phyloP scores from a whole-genome alignment of 2,888 invertebrate species.

The Drosophila emarginata region DNA sequence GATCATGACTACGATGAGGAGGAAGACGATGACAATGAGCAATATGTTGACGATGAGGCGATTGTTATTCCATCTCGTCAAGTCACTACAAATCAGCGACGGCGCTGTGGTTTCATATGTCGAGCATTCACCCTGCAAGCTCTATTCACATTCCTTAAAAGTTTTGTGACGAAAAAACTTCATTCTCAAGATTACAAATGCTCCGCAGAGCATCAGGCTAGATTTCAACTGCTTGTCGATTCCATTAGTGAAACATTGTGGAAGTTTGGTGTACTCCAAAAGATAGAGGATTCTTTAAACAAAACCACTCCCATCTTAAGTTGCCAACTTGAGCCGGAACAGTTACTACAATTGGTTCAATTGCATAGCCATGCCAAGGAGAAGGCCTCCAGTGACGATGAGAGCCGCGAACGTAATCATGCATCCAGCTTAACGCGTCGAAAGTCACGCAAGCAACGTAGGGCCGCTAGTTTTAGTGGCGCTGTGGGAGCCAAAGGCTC shows the following conservation, averaged over 20 bases:
- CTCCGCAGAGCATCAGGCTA: slow-evolving; percentile 63
- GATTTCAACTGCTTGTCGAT: slow-evolving; percentile 75
- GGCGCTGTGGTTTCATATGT: slow-evolving; percentile 77
- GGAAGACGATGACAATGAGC: slow-evolving; percentile 57
- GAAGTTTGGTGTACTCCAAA: slow-evolving; percentile 79
- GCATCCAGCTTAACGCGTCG: slow-evolving; percentile 73
- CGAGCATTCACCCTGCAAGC: slow-evolving; percentile 63
- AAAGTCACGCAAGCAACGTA: slow-evolving; percentile 72
- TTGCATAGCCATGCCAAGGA: slow-evolving; percentile 71
- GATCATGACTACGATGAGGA: slow-evolving; percentile 44
- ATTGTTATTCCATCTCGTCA: slow-evolving; percentile 38
- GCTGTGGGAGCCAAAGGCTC: slow-evolving; percentile 27
- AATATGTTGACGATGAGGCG: slow-evolving; percentile 61
- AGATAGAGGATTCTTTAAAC: slow-evolving; percentile 68
- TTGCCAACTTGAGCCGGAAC: slow-evolving; percentile 73
- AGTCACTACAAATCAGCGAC: slow-evolving; percentile 18
- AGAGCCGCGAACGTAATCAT: slow-evolving; percentile 75
- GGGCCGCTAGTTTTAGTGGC: slow-evolving; percentile 77
- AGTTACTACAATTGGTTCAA: slow-evolving; percentile 76
- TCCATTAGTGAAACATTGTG: slow-evolving; percentile 79
- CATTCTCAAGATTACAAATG: slow-evolving; percentile 79
- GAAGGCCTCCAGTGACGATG: slow-evolving; percentile 80
- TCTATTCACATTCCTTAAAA: slow-evolving; percentile 76
- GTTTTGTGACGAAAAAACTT: slow-evolving; percentile 77
- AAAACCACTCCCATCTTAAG: slow-evolving; percentile 45